Conservation (phyloP, 2,797 vertebrate genomes). For the Threskiornis aethiopicus region DNA sequence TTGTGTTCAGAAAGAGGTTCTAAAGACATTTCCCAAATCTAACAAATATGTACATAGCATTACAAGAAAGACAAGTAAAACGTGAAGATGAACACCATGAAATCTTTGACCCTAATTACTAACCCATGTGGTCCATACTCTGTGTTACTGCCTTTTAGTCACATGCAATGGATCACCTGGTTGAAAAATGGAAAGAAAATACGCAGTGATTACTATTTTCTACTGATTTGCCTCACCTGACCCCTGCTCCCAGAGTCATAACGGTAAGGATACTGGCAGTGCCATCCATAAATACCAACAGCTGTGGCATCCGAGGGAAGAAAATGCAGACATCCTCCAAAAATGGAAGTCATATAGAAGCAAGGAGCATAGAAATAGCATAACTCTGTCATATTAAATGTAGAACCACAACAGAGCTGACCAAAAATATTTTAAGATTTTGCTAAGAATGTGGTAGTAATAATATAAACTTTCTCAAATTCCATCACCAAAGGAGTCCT, state of each 20-base stretch:
- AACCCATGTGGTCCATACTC: background rate
- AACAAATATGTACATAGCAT: background rate
- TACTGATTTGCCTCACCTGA: background rate
- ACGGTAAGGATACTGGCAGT: background rate
- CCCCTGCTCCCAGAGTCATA: background rate
- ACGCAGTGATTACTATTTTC: background rate
- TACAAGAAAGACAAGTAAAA: background rate
- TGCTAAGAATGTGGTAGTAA: background rate
- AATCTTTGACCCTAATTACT: background rate
- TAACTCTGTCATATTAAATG: background rate
- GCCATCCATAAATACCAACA: background rate
- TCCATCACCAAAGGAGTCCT: background rate
- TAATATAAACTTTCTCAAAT: background rate
- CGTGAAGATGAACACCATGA: background rate
- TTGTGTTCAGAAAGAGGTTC: background rate
- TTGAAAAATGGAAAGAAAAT: background rate
- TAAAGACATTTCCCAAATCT: background rate
- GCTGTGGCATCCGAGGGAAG: background rate
- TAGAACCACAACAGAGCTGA: background rate
- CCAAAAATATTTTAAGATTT: background rate
- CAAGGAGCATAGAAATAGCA: background rate
- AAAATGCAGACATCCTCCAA: background rate
- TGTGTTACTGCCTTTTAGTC: background rate
- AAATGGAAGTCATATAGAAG: background rate
- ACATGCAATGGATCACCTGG: background rate